phyloP scores from a whole-genome alignment of 2,113 vertebrate species.

The Tenebrosternarchus preto region DNA sequence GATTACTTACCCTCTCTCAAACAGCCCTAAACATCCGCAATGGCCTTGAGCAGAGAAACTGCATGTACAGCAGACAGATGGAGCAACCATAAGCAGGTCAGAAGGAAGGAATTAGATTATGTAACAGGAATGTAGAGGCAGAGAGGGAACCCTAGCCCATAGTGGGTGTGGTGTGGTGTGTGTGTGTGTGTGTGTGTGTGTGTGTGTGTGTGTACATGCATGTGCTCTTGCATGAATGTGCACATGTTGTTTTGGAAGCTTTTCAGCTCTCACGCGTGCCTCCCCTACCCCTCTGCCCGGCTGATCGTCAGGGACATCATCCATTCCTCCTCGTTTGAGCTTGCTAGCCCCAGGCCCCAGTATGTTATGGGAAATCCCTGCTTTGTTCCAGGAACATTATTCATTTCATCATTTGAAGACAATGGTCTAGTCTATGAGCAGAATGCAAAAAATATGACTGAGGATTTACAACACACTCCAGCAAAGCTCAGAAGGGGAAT shows the following conservation, averaged over 20 bases:
- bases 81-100: slow-evolving; percentile 35
- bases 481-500: no score
- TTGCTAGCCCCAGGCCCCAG: slow-evolving; percentile 20
- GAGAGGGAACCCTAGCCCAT: no score
- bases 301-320: slow-evolving; percentile 28
- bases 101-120: slow-evolving; percentile 38
- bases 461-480: no score
- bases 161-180: no score
- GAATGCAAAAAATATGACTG: not conserved
- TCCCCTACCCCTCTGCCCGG: not conserved
- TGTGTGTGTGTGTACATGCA: slow-evolving; percentile 28
- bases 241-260: slow-evolving; percentile 39
- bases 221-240: slow-evolving; percentile 7
- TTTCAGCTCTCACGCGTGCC: slow-evolving; percentile 1
- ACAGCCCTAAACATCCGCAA: slow-evolving; percentile 25
- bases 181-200: slow-evolving; percentile 25
- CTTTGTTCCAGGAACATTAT: slow-evolving; percentile 23
- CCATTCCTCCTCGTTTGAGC: slow-evolving; percentile 24
- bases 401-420: not conserved
- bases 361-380: slow-evolving; percentile 43
- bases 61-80: not conserved
- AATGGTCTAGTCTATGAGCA: not conserved
- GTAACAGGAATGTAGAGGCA: slow-evolving; percentile 12
- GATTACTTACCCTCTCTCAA: not conserved
- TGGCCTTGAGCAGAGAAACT: not conserved